Conservation (phyloP, 2,888 invertebrate genomes). For the Lymantria monacha region DNA sequence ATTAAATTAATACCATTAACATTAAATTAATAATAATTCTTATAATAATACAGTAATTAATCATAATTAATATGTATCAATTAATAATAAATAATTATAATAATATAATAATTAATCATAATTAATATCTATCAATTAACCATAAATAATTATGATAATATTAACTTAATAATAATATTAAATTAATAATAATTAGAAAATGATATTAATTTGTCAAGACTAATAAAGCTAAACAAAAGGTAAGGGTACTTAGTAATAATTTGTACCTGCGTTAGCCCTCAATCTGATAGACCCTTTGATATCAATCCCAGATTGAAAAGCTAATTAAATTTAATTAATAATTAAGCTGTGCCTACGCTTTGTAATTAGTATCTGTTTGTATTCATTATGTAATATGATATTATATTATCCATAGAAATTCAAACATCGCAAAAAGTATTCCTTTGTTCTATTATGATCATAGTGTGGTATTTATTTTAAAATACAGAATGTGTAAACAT, state of each 20-base stretch:
- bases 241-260: constrained; percentile 24
- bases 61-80: no score
- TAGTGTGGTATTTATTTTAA: no score
- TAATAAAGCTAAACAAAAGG: constrained; percentile 21
- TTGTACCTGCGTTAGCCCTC: constrained; percentile 32
- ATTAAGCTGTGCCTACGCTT: background rate
- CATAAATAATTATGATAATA: background rate
- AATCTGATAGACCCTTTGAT: constrained; percentile 39
- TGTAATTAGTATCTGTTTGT: background rate
- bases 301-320: constrained; percentile 42
- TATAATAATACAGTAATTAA: no score
- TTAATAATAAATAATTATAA: no score
- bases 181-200: constrained; percentile 11
- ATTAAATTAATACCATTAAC: constrained; percentile 5
- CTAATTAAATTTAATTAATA: constrained; percentile 45
- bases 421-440: no score
- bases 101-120: no score
- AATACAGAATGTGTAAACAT: no score
- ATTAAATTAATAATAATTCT: constrained; percentile 11
- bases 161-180: constrained; percentile 4
- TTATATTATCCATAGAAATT: no score
- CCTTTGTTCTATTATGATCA: no score
- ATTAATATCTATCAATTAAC: no score
- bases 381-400: no score
- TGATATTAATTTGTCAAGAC: constrained; percentile 35